Percentiles rank a stretch among this genome's conserved stretches.
Evolutionary conservation across 2,888 invertebrate species (phyloP).

Genomic region (Seira ritae): DNA sequence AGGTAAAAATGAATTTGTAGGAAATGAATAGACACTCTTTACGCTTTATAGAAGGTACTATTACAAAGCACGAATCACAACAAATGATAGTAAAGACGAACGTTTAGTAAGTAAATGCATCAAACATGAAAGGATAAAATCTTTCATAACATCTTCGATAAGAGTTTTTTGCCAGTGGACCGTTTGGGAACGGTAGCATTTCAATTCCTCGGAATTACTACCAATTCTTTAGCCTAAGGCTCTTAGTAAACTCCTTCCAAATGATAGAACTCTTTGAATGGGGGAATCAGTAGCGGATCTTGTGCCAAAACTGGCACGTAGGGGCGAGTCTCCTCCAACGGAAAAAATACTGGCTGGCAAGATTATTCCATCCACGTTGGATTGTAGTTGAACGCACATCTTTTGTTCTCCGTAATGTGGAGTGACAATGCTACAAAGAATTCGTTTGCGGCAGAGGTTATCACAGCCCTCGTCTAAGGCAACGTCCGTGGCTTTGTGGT

Average conservation of each 20-base stretch:
- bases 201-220: too few species aligned
- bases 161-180: too few species aligned
- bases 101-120: too few species aligned
- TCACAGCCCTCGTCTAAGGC: slow-evolving; percentile 77
- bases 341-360: slow-evolving; percentile 67
- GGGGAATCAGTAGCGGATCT: slow-evolving; percentile 56
- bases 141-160: too few species aligned
- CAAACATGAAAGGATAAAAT: too few species aligned
- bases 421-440: slow-evolving; percentile 79
- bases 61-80: too few species aligned
- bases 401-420: slow-evolving; percentile 78
- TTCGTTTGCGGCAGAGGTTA: slow-evolving; percentile 77
- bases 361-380: slow-evolving; percentile 65
- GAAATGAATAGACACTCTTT: too few species aligned
- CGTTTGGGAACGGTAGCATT: too few species aligned
- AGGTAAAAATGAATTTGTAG: too few species aligned
- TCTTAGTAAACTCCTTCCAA: slow-evolving; percentile 56
- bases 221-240: slow-evolving; percentile 38
- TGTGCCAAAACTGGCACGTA: slow-evolving; percentile 43
- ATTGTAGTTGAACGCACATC: slow-evolving; percentile 75
- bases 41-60: too few species aligned
- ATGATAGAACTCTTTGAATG: slow-evolving; percentile 55
- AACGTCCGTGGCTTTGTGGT: slow-evolving; percentile 78
- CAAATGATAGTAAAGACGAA: too few species aligned
- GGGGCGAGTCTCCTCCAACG: slow-evolving; percentile 57